Evolutionary conservation across 2,888 invertebrate species (phyloP), one percentile per base, ranked within the genome.

Genomic region (Drosophila parthenogenetica): DNA sequence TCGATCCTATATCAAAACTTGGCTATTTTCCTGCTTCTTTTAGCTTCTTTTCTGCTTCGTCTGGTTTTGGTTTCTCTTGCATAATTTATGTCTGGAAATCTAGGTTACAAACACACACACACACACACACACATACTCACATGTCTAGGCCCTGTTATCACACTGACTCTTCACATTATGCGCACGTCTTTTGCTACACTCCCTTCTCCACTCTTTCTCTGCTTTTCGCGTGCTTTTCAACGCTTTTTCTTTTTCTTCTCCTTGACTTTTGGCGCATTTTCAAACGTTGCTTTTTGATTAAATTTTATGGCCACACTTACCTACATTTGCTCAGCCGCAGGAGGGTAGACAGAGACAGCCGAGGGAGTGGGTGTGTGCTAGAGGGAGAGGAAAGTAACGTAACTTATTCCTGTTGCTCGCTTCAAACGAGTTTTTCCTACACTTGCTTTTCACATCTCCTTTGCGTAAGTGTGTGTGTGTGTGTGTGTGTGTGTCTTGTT

Each of bases 401-500:
- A 45, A 49, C 53, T 48, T 61, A 42, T 66, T 65, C 65, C 66
- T 71, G 63, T 68, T 76, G 68, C 67, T 61, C 8, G 69, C 65
- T 57, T 62, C 65, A 84, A 89, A 85, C 84, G 77, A 81, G 84
- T 89, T 85, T 85, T 86, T 83, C 79, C 63, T 57, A 75, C 88
- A 75, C 82, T 87, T 81, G 85, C 81, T 88, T 88, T 84, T 75
- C 63, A 87, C 85, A 88, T 86, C 84, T 88, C 81, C 81, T 87
- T 87, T 69, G 58, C 35, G 11, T 32, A 16, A 35, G 48, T 63
- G 53, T 54, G 40, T 54, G 53, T 61, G 46, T 51, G 63, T 59
- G 50, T 64, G 49, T 54, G 22, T 49, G 57, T 73, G 57, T 61
- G 60, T 58, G 60, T 59, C 43, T 61, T 60, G 60, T 57, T 79